phyloP scores from a whole-genome alignment of 1,140 invertebrate genomes.

The Cydia strobilella region DNA sequence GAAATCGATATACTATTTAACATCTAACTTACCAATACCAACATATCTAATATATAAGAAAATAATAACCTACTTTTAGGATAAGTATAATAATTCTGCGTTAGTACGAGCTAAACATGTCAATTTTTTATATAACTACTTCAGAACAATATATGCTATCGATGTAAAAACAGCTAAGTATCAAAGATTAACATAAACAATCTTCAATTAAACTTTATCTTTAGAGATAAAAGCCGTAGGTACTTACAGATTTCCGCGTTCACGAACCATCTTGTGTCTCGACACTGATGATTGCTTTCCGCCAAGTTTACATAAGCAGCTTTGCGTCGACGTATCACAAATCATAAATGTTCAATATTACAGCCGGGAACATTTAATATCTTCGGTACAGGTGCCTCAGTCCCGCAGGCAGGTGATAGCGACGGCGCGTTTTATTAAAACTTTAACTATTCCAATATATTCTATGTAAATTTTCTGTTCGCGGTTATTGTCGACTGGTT shows the following conservation, averaged over 20 bases:
- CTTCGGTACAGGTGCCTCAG: not conserved
- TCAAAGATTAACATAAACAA: conserved; percentile 15
- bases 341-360: conserved; percentile 40
- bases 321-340: conserved; percentile 35
- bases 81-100: too few species aligned
- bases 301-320: conserved; percentile 28
- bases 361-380: conserved; percentile 46
- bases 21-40: too few species aligned
- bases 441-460: conserved; percentile 5
- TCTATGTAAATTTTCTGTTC: conserved; percentile 3
- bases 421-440: conserved; percentile 23
- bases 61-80: too few species aligned
- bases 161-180: not conserved
- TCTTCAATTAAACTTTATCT: not conserved
- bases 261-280: not conserved
- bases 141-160: not conserved
- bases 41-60: too few species aligned
- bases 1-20: too few species aligned
- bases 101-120: too few species aligned
- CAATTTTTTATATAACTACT: not conserved
- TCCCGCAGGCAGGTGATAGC: not conserved
- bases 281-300: conserved; percentile 19
- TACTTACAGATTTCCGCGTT: not conserved
- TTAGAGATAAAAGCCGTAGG: not conserved
- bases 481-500: not conserved